Conservation (phyloP, 1,140 invertebrate species). For the Drosophila ogumai region DNA sequence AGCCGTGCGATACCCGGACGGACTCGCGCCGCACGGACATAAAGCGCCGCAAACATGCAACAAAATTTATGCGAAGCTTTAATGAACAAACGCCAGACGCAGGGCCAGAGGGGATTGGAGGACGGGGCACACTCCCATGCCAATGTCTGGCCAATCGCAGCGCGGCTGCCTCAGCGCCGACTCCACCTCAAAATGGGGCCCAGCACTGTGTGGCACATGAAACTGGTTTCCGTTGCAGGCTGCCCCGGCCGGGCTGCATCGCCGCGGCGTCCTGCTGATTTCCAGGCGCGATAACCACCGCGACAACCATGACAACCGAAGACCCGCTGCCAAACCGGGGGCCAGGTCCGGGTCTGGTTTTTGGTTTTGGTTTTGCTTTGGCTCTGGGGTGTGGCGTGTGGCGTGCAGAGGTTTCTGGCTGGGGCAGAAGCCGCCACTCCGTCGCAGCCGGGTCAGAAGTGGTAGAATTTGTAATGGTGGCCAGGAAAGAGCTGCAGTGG, state of each 20-base stretch:
- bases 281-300: conserved; percentile 57
- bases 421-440: conserved; percentile 39
- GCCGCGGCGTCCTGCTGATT: conserved; percentile 75
- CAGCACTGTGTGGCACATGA: conserved; percentile 42
- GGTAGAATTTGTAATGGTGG: conserved; percentile 81
- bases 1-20: conserved; percentile 59
- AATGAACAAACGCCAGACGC: conserved; percentile 69
- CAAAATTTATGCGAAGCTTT: conserved; percentile 81
- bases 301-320: conserved; percentile 30
- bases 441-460: conserved; percentile 50
- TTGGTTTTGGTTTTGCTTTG: conserved; percentile 29
- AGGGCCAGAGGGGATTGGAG: conserved; percentile 1
- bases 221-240: conserved; percentile 63
- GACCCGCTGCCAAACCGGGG: conserved; percentile 59
- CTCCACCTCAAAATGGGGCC: conserved; percentile 79
- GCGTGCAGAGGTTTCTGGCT: conserved; percentile 28
- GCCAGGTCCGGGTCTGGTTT: conserved; percentile 29
- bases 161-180: conserved; percentile 43
- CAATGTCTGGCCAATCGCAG: conserved; percentile 58
- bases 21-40: conserved; percentile 41
- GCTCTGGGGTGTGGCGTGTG: conserved; percentile 53
- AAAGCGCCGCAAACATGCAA: conserved; percentile 74
- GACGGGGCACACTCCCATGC: conserved; percentile 15
- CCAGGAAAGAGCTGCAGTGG: conserved; percentile 36
- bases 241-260: conserved; percentile 40